Conservation (phyloP, 2,888 invertebrate species). For the Sisyra terminalis region DNA sequence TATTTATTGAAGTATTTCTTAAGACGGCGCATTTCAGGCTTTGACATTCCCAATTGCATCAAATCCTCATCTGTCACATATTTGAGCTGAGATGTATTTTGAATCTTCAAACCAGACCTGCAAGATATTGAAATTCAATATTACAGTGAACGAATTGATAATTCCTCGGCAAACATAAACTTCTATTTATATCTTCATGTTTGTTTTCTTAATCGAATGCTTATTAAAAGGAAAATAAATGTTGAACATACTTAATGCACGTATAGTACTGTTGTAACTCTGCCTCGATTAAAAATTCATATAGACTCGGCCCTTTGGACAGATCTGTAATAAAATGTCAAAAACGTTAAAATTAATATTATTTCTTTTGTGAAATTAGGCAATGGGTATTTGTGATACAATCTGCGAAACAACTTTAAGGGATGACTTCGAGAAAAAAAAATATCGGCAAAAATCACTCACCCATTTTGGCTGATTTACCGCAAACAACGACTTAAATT, state of each 20-base stretch:
- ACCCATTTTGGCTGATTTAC: too few species aligned
- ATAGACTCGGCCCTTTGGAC: conserved; percentile 44
- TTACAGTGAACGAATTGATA: neutral
- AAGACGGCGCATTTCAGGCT: conserved; percentile 86
- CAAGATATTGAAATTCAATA: conserved; percentile 19
- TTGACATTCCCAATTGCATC: conserved; percentile 78
- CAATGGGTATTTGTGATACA: too few species aligned
- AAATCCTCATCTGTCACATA: conserved; percentile 91
- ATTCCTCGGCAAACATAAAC: neutral
- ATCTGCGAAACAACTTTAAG: too few species aligned
- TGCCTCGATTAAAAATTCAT: conserved; percentile 86
- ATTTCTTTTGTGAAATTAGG: too few species aligned
- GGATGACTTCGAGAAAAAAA: too few species aligned
- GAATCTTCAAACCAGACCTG: conserved; percentile 78
- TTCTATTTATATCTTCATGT: neutral
- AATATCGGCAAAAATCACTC: too few species aligned
- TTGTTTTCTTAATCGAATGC: neutral
- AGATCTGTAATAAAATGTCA: too few species aligned
- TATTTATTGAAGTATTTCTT: conserved; percentile 89
- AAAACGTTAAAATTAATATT: too few species aligned
- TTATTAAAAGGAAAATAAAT: neutral
- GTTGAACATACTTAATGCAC: conserved; percentile 42
- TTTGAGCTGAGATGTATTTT: conserved; percentile 76
- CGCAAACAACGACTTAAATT: too few species aligned
- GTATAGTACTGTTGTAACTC: conserved; percentile 87